Conservation (phyloP, 2,888 invertebrate species). For the Cryptocheilus praepositus region DNA sequence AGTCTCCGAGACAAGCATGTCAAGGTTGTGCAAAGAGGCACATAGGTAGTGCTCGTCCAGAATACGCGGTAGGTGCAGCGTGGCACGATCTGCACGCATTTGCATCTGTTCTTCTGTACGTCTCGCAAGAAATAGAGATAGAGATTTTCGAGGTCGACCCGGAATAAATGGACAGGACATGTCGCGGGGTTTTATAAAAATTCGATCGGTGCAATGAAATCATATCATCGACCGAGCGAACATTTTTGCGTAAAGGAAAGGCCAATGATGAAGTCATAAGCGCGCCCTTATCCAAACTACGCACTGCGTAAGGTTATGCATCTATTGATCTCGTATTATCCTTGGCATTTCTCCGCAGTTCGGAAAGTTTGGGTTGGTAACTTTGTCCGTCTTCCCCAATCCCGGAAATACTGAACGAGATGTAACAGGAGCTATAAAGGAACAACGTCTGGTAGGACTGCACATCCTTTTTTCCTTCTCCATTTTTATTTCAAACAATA, state of each 20-base stretch:
- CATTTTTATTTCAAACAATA: too few relatives aligned
- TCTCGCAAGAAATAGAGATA: constrained; percentile 12
- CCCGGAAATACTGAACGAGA: neutral
- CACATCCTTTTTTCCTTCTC: too few relatives aligned
- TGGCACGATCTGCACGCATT: constrained; percentile 43
- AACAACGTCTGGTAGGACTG: too few relatives aligned
- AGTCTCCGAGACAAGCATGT: constrained; percentile 50
- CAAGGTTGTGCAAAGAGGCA: constrained; percentile 50
- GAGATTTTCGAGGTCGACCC: constrained; percentile 18
- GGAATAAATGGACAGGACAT: constrained; percentile 7
- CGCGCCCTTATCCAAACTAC: constrained; percentile 4
- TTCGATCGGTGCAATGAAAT: constrained; percentile 13
- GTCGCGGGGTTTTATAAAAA: neutral
- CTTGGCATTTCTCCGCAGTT: too few relatives aligned
- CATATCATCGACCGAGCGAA: neutral
- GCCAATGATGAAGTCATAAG: neutral
- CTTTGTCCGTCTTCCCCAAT: neutral
- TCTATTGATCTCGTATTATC: constrained; percentile 13
- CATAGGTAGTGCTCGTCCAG: constrained; percentile 31
- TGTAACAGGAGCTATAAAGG: too few relatives aligned
- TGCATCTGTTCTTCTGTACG: constrained; percentile 24
- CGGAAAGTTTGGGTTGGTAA: too few relatives aligned
- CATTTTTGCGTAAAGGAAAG: too few relatives aligned
- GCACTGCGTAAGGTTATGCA: constrained; percentile 13
- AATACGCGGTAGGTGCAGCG: constrained; percentile 52